These are phyloP conservation scores for Hydra vulgaris DNA, from an alignment of 30 jellyfish, hydroid and myxozoan genomes.

Conservation along the genomic window DNA sequence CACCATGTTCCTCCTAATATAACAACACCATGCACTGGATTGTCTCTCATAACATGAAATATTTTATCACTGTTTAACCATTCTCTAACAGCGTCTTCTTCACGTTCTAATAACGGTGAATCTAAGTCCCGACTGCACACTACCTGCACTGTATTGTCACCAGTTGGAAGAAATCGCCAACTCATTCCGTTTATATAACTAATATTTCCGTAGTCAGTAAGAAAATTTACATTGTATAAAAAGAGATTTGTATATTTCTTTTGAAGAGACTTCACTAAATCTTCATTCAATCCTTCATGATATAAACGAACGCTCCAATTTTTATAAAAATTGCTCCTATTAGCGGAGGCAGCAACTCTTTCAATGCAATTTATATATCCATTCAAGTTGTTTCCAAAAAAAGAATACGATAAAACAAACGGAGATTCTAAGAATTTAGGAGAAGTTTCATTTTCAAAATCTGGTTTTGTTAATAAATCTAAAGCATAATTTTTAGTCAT, in stretches of 20 bases:
- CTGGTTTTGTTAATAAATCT: no score
- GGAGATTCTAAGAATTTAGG: no score
- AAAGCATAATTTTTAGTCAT: no score
- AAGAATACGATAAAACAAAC: constrained; percentile 8
- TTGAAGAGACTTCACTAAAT: not conserved
- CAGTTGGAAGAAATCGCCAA: constrained; percentile 19
- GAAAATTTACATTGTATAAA: not conserved
- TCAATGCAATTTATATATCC: not conserved
- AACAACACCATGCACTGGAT: not conserved
- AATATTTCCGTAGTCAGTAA: not conserved
- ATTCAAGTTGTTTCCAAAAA: not conserved
- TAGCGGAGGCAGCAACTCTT: not conserved
- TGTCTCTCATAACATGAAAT: constrained; percentile 19
- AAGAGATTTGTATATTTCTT: not conserved
- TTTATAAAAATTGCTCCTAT: not conserved
- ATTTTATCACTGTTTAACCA: constrained; percentile 3
- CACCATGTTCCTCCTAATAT: constrained; percentile 24
- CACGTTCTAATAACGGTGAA: constrained; percentile 14
- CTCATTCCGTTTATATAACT: not conserved
- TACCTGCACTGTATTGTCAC: not conserved
- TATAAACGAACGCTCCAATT: not conserved
- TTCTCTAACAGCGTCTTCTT: constrained; percentile 13
- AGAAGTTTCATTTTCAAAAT: no score
- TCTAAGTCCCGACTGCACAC: constrained; percentile 11
- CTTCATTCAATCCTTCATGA: not conserved